Percentiles rank a stretch among this genome's conserved stretches.
Conservation (phyloP, 92 coral and sea anemone genomes). For the Muricea muricata region DNA sequence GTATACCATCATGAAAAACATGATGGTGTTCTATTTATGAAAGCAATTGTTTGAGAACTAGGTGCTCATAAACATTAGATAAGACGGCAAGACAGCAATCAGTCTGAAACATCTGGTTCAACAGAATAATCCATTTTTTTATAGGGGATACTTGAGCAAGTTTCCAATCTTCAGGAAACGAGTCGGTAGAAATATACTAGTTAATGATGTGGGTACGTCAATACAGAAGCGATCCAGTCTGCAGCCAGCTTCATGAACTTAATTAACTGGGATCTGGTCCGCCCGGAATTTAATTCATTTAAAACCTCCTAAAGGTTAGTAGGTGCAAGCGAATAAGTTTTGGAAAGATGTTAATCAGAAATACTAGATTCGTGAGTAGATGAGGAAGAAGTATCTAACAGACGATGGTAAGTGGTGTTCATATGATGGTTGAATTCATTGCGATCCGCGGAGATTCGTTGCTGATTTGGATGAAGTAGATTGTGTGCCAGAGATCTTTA, state of each 20-base stretch:
- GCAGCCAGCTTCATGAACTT: background rate
- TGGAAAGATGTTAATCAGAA: constrained; percentile 7
- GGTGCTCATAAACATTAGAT: background rate
- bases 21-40: background rate
- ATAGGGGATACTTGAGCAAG: background rate
- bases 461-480: constrained; percentile 23
- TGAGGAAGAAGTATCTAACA: background rate
- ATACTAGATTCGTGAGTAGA: background rate
- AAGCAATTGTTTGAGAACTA: constrained; percentile 16
- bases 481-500: constrained; percentile 25
- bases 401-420: background rate
- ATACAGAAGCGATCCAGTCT: background rate
- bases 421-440: constrained; percentile 14
- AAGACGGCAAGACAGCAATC: background rate
- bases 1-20: background rate
- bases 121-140: background rate
- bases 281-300: background rate
- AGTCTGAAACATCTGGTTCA: background rate
- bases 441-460: background rate
- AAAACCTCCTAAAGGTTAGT: constrained; percentile 31
- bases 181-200: background rate
- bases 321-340: constrained; percentile 2
- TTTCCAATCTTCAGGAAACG: background rate
- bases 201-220: background rate
- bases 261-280: background rate